Evolutionary conservation across 2,888 invertebrate genomes (phyloP).

Genomic region (Cremastobaeus sp.): DNA sequence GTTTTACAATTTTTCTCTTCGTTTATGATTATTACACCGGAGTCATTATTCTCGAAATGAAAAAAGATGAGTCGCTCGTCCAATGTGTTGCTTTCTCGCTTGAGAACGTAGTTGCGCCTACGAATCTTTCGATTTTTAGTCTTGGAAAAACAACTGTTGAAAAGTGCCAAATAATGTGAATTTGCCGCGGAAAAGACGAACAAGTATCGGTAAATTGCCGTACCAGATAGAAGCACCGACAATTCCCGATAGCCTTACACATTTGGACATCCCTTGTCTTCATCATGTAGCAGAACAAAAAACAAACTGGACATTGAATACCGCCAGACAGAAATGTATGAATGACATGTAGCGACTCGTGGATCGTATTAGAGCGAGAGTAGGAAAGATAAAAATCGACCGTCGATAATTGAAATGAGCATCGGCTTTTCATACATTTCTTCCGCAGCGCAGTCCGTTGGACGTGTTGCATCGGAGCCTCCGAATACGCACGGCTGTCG

Average conservation of each 20-base stretch:
- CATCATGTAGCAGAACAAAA: not conserved
- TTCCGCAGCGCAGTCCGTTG: constrained; percentile 74
- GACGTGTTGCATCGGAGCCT: constrained; percentile 73
- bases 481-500: constrained; percentile 73
- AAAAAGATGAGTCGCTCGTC: constrained; percentile 57
- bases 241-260: not conserved
- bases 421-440: constrained; percentile 75
- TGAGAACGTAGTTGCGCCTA: constrained; percentile 26
- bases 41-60: too few species aligned
- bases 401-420: constrained; percentile 68
- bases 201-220: not conserved
- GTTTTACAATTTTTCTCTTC: too few species aligned
- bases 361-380: constrained; percentile 16
- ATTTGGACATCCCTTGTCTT: not conserved
- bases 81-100: constrained; percentile 72
- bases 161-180: not conserved
- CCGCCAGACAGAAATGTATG: constrained; percentile 68
- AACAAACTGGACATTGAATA: constrained; percentile 29
- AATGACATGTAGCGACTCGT: constrained; percentile 57
- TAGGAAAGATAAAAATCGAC: constrained; percentile 40
- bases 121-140: constrained; percentile 4
- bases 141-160: not conserved
- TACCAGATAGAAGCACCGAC: not conserved
- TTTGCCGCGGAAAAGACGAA: not conserved
- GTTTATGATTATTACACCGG: too few species aligned